Percentiles rank a stretch among this genome's conserved stretches.
Evolutionary conservation across 2,113 vertebrate genomes (phyloP).

Genomic region (Pagrus major): DNA sequence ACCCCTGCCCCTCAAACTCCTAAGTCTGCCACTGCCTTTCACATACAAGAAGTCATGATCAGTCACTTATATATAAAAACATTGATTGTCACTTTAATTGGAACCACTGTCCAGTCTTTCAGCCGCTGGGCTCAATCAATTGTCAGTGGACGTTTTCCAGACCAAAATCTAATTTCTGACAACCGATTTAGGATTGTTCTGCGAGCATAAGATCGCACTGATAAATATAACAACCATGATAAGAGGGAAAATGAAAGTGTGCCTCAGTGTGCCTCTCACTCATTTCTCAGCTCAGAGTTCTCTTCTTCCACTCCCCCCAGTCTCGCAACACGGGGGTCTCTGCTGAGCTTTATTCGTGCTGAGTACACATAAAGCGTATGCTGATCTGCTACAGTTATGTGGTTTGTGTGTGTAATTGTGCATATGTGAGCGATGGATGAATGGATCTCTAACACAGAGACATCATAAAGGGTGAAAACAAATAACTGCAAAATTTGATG

Average conservation of each 20-base stretch:
- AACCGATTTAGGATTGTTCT: background rate
- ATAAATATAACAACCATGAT: background rate
- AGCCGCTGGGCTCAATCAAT: background rate
- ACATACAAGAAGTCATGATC: background rate
- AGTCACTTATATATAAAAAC: background rate
- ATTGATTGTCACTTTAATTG: background rate
- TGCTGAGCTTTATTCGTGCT: slow-evolving; percentile 32
- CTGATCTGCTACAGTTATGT: slow-evolving; percentile 7
- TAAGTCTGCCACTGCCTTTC: too few species aligned
- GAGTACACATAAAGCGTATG: slow-evolving; percentile 34
- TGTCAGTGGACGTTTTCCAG: background rate
- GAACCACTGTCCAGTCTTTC: background rate
- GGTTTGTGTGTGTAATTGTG: slow-evolving; percentile 17
- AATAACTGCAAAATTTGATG: slow-evolving; percentile 12
- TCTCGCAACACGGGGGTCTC: background rate
- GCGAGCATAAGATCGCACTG: background rate
- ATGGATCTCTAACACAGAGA: background rate
- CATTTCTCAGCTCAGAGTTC: background rate
- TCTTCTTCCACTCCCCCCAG: background rate
- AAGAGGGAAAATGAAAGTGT: background rate
- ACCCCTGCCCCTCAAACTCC: too few species aligned
- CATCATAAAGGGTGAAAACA: slow-evolving; percentile 21
- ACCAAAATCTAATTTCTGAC: background rate
- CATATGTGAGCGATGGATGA: slow-evolving; percentile 25
- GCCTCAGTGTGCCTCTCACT: background rate